Conservation (phyloP, 2,113 vertebrate genomes). For the Rhinopomastus cyanomelas region DNA sequence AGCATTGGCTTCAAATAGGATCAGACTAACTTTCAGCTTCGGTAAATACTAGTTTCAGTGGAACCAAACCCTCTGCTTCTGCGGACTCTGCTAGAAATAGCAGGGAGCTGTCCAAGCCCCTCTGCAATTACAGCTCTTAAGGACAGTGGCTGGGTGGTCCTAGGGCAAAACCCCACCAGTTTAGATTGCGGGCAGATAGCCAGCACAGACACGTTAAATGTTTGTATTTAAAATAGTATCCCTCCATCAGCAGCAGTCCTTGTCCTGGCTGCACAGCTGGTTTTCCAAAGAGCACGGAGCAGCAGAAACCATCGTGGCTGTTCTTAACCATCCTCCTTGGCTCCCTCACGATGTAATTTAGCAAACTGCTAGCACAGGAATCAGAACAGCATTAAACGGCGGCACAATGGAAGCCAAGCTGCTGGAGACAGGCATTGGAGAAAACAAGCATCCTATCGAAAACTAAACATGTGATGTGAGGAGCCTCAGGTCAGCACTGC, state of each 20-base stretch:
- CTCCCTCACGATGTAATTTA: background rate
- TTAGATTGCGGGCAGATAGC: background rate
- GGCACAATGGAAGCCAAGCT: background rate
- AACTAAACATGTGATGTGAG: background rate
- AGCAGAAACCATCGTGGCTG: background rate
- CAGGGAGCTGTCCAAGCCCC: background rate
- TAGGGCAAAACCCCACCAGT: background rate
- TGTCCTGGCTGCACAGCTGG: background rate
- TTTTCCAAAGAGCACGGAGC: background rate
- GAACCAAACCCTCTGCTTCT: background rate
- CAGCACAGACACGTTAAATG: background rate
- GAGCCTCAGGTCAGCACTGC: background rate
- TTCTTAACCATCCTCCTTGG: background rate
- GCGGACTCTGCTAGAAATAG: background rate
- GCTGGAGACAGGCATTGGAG: background rate
- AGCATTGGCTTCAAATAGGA: background rate
- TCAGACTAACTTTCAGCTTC: conserved; percentile 8
- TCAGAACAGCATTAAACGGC: background rate
- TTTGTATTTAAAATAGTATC: background rate
- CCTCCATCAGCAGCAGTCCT: background rate
- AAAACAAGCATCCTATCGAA: background rate
- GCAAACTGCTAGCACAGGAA: background rate
- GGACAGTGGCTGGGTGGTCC: background rate
- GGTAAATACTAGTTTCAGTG: background rate
- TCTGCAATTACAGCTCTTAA: background rate